Percentiles rank a stretch among this genome's conserved stretches.
These are phyloP conservation scores for Pongo abelii DNA, from an alignment of 2,113 vertebrate species.

Conservation along the genomic window DNA sequence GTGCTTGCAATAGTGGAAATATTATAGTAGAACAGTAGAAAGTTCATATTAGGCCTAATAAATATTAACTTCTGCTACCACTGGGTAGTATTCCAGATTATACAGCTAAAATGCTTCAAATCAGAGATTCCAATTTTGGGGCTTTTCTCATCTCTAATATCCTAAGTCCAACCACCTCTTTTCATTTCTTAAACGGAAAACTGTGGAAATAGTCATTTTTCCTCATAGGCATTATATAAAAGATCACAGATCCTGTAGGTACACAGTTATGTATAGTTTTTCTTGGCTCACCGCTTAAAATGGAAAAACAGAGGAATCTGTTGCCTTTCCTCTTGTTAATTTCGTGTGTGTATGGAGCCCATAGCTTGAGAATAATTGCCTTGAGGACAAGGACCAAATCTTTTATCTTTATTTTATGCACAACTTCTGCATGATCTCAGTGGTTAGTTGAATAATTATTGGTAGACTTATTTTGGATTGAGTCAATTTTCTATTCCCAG, in stretches of 20 bases:
- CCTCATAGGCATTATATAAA: neutral
- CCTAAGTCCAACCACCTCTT: neutral
- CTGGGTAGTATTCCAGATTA: neutral
- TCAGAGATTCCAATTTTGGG: neutral
- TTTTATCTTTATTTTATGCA: slow-evolving; percentile 3
- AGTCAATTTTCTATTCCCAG: neutral
- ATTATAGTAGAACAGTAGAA: neutral
- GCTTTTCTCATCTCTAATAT: neutral
- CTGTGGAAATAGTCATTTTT: slow-evolving; percentile 11
- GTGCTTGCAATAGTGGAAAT: neutral
- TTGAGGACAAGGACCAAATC: neutral
- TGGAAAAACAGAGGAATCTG: neutral
- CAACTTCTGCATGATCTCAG: neutral
- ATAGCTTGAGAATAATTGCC: neutral
- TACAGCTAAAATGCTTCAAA: neutral
- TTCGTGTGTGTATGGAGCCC: neutral
- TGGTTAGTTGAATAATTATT: neutral
- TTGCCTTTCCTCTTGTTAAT: neutral
- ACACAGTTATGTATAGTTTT: neutral
- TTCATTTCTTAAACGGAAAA: neutral
- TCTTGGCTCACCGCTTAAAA: neutral
- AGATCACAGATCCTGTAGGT: neutral
- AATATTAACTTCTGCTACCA: neutral
- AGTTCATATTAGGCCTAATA: neutral
- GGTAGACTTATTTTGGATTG: neutral